Evolutionary conservation across 2,113 vertebrate genomes (phyloP), one percentile per base, ranked within the genome.

Genomic region (Rhabdomys dilectus): DNA sequence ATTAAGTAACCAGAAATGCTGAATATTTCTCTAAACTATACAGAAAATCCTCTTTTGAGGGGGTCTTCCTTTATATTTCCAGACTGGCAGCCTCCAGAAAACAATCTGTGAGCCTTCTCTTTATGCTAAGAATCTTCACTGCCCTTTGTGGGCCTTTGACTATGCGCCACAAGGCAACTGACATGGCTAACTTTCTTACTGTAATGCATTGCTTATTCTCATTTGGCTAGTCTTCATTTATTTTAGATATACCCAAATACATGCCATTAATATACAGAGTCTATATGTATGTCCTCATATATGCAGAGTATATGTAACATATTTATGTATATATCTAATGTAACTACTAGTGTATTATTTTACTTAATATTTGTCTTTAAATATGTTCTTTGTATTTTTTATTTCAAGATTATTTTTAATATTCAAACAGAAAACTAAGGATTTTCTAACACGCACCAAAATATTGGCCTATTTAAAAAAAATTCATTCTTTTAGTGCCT

Each of bases 361-460:
- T 76, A 15, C 31, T 88, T 72, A 90, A 91, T 39, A 62, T 31
- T 96, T 94, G 5, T 36, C 39, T 90, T 78, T 78, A 78, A 78
- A 66, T 90, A 26, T 34, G 48, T 51, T 60, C 24, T 36, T 80
- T 56, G 29, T 26, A 89, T 75, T 12, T 16, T 66, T 89, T 86
- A 68, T 11, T 80, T 95, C 68, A 66, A 89, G 93, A 45, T 68
- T 77, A 48, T 68, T 77, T 91, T 93, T 73, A 77, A 91, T 16
- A 75, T 16, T 17, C 48, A 58, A 82, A 91, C 2, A 76, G 36
- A 84, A 75, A 91, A 64, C 73, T 81, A 66, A 3, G 31, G 31
- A 78, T 51, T 93, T 91, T 88, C 72, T 82, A 96, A 68, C 48
- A 84, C 13, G 11, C 22, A 68, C 8, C 75, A 80, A 93, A 94